These are phyloP conservation scores for Herpetotheres cachinnans DNA, from an alignment of 2,113 vertebrate species.

Conservation along the genomic window DNA sequence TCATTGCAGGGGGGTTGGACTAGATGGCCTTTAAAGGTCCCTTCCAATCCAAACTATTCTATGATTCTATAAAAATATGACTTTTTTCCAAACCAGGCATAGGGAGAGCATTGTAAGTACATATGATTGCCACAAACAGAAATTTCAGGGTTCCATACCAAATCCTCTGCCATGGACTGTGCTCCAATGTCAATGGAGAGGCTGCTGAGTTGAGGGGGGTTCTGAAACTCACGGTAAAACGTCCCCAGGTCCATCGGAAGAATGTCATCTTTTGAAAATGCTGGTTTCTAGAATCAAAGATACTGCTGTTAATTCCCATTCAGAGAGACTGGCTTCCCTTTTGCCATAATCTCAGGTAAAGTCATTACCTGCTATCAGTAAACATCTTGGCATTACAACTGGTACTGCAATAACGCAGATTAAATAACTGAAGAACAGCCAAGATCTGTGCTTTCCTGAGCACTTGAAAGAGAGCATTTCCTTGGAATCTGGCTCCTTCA, in stretches of 20 bases:
- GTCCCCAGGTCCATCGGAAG: constrained; percentile 97
- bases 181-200: constrained; percentile 93
- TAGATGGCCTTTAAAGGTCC: neutral
- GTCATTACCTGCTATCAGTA: neutral
- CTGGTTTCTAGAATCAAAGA: constrained; percentile 84
- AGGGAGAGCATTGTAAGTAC: neutral
- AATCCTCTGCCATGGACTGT: constrained; percentile 97
- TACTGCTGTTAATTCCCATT: neutral
- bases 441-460: neutral
- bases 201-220: constrained; percentile 95
- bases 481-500: neutral
- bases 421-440: neutral
- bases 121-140: neutral
- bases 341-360: neutral
- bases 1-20: neutral
- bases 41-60: neutral
- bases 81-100: neutral
- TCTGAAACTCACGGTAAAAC: constrained; percentile 98
- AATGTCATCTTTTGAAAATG: constrained; percentile 98
- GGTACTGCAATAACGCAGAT: neutral
- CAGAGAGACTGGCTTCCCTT: neutral
- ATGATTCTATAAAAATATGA: neutral
- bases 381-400: neutral
- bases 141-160: constrained; percentile 78
- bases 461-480: neutral